phyloP scores from a whole-genome alignment of 2,888 invertebrate genomes.

The Neuroscelio doddi region DNA sequence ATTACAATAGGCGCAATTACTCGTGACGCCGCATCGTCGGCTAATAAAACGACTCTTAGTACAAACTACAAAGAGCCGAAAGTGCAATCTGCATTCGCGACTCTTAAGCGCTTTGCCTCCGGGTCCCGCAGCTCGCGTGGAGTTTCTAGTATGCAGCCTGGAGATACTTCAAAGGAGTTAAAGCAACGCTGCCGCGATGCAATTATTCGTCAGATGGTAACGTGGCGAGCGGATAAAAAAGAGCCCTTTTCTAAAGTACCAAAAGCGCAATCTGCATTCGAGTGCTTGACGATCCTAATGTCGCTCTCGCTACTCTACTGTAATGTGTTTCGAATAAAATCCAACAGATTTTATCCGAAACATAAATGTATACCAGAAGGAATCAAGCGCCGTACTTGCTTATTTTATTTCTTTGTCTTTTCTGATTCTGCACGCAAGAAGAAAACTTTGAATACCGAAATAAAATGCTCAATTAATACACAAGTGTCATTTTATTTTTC shows the following conservation, averaged over 20 bases:
- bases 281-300: conserved; percentile 25
- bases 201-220: conserved; percentile 41
- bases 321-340: no score
- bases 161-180: conserved; percentile 46
- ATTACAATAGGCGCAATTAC: conserved; percentile 46
- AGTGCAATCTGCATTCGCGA: conserved; percentile 40
- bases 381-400: no score
- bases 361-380: no score
- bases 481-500: no score
- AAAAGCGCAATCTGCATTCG: conserved; percentile 46
- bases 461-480: no score
- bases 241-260: conserved; percentile 38
- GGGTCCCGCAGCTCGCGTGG: conserved; percentile 23
- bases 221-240: conserved; percentile 40
- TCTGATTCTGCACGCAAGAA: no score
- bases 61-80: conserved; percentile 45
- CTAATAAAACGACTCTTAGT: conserved; percentile 42
- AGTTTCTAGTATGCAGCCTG: conserved; percentile 20
- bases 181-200: conserved; percentile 44
- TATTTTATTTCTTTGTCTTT: no score
- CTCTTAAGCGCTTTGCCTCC: conserved; percentile 19
- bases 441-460: no score
- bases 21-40: conserved; percentile 34
- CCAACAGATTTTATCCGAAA: no score
- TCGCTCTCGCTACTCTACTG: background rate